phyloP scores from a whole-genome alignment of 23 tunicate species.

The Ciona savignyi region DNA sequence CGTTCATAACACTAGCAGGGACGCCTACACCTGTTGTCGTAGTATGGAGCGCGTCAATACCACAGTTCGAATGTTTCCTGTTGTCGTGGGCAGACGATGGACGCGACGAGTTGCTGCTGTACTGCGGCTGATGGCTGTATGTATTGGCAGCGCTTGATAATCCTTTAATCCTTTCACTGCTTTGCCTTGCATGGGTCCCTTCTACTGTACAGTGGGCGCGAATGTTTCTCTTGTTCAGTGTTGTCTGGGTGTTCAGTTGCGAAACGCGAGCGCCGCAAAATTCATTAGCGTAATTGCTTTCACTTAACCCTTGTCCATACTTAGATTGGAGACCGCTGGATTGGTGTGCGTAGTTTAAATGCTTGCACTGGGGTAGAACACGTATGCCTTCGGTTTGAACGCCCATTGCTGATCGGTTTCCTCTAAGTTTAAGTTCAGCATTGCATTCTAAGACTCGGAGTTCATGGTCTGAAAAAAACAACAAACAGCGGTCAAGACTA shows the following conservation, averaged over 20 bases:
- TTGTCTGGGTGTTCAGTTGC: background rate
- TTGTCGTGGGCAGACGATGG: background rate
- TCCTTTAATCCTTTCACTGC: background rate
- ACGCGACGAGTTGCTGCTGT: background rate
- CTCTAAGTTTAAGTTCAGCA: background rate
- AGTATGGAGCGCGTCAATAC: background rate
- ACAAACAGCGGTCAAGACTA: no score
- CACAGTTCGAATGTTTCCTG: background rate
- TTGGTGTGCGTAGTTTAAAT: background rate
- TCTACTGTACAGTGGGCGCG: background rate
- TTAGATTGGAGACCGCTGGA: background rate
- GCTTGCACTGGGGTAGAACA: background rate
- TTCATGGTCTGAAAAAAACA: background rate
- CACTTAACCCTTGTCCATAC: background rate
- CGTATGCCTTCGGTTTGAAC: background rate
- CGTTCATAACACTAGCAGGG: background rate
- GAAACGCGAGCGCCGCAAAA: background rate
- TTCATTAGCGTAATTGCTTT: background rate
- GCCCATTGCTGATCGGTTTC: background rate
- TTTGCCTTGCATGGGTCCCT: background rate
- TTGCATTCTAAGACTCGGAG: background rate
- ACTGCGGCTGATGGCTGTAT: background rate
- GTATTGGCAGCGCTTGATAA: background rate
- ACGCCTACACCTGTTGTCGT: conserved; percentile 1
- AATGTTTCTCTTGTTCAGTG: background rate